Percentiles rank a stretch among this genome's conserved stretches.
Conservation (phyloP, 2,797 vertebrate genomes). For the Falco cherrug region DNA sequence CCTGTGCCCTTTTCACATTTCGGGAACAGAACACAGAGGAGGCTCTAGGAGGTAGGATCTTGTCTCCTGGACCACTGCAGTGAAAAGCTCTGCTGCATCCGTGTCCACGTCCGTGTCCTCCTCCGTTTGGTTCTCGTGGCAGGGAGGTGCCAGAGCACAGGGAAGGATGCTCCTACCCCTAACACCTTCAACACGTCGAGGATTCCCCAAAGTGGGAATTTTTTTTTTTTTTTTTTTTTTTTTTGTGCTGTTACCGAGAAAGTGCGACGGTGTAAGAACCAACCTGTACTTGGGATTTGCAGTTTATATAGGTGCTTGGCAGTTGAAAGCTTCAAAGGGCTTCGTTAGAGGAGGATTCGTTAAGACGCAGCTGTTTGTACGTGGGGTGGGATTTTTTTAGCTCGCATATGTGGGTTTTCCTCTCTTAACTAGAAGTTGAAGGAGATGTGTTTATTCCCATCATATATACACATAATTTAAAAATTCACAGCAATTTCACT, state of each 20-base stretch:
- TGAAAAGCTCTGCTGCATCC: too few relatives aligned
- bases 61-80: background rate
- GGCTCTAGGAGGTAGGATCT: background rate
- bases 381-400: background rate
- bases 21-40: background rate
- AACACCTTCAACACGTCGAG: background rate
- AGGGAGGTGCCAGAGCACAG: accelerated
- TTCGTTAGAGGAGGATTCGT: background rate
- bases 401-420: background rate
- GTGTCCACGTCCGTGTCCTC: background rate
- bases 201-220: background rate
- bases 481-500: background rate
- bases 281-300: background rate
- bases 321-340: background rate
- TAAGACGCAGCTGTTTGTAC: background rate
- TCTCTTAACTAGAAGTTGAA: background rate
- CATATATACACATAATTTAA: background rate
- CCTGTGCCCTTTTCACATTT: background rate
- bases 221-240: too few relatives aligned
- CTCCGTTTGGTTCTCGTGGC: background rate
- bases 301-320: background rate
- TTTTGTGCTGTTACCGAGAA: background rate
- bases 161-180: background rate
- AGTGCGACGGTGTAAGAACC: too few relatives aligned
- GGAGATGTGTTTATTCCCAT: background rate